Base-by-base conservation (phyloP, 1,140 invertebrate species). In the Atta texana region DNA sequence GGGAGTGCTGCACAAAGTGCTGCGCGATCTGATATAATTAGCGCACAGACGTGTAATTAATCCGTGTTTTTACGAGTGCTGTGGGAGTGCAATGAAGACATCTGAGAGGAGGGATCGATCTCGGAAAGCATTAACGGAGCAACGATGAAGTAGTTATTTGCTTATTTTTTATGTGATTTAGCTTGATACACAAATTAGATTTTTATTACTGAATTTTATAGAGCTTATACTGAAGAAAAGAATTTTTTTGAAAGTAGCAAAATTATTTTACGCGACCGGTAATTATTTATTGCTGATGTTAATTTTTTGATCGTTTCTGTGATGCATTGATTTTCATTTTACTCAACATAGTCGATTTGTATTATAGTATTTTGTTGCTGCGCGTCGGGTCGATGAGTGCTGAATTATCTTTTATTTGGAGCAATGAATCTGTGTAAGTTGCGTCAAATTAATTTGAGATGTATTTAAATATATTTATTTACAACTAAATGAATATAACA, bases 21-120 rank as follows among this genome's bases (percentile, higher is more conserved):
- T 39, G n/a, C 8, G n/a, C 18, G 39, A 69, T 69, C 18, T 69
- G 34, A 21, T 68, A 39, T 68, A 69, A 69, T 69, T 69, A 69
- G 66, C 14, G 39, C 39, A 69, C 66, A 49, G 44, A 49, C 21
- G 39, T 44, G 39, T 49, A 69, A 69, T 69, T 69, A 49, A 49
- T 4, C 10, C 39, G 66, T 16, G 21, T 69, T 69, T 69, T 49
- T 39, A 14, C 39, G 64, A 44, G 34, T 68, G 31, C 28, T 68
- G 66, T 69, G 39, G 3, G 66, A 69, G n/a, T 49, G 66, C 39
- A 14, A 21, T 12, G 12, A 49, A 24, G 39, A 49, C 39, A 8
- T 6, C 12, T 16, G 66, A 24, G 66, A 24, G 66, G 39, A 44
- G 39, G 39, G 10, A 10, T n/a, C 1, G 64, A n/a, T 34, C 12